Percentiles rank a stretch among this genome's conserved stretches.
Conservation (phyloP, 2,797 vertebrate genomes). For the Enteromius paludinosus region DNA sequence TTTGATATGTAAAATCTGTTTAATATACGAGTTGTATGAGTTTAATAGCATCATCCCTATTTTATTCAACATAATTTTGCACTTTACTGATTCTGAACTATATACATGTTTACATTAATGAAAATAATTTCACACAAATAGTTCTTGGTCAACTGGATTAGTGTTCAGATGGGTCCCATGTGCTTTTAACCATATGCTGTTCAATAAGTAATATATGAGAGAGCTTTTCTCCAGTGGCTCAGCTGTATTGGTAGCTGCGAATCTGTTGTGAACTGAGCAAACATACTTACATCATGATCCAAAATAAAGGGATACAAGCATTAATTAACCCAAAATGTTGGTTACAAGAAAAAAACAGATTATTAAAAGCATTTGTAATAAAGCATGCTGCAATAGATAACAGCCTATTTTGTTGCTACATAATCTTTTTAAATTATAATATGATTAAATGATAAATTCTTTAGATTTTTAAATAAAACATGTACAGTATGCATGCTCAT, state of each 20-base stretch:
- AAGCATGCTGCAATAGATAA: not conserved
- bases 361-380: not conserved
- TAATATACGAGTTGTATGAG: not conserved
- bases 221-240: constrained; percentile 8
- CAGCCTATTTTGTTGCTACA: not conserved
- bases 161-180: not conserved
- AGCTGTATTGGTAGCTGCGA: not conserved
- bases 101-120: not conserved
- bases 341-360: not conserved
- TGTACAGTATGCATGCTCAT: too few relatives aligned
- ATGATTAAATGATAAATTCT: not conserved
- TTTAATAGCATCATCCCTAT: not conserved
- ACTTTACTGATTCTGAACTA: not conserved
- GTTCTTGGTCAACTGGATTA: not conserved
- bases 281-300: not conserved
- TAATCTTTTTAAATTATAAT: not conserved
- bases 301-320: not conserved
- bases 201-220: not conserved
- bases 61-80: not conserved
- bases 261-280: constrained; percentile 3
- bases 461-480: not conserved
- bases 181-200: not conserved
- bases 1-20: not conserved
- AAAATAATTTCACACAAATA: not conserved
- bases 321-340: not conserved